Percentiles rank a stretch among this genome's conserved stretches.
Evolutionary conservation across 1,140 invertebrate genomes (phyloP).

Genomic region (Wasmannia auropunctata): DNA sequence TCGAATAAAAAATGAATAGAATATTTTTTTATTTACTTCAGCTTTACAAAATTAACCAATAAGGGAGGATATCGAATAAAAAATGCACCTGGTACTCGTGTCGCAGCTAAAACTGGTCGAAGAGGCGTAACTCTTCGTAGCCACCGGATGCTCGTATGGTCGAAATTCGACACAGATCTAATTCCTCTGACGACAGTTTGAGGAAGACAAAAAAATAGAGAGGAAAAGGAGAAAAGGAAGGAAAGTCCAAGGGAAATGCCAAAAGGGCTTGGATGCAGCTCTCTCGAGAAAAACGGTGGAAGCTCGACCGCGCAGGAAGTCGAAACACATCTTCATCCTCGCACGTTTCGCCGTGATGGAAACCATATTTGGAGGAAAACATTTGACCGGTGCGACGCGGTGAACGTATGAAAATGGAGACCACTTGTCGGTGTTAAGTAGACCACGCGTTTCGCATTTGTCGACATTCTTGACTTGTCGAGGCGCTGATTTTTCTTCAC

Average conservation of each 20-base stretch:
- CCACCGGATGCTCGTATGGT: conserved; percentile 70
- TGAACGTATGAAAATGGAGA: not conserved
- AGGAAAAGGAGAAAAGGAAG: conserved; percentile 32
- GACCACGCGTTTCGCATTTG: not conserved
- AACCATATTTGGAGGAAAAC: conserved; percentile 41
- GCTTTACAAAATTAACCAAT: no score
- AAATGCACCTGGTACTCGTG: not conserved
- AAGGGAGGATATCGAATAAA: no score
- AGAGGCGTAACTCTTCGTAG: conserved; percentile 60
- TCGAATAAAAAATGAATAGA: no score
- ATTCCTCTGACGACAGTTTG: conserved; percentile 74
- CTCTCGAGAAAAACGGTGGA: not conserved
- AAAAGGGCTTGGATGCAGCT: conserved; percentile 21
- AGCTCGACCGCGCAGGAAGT: conserved; percentile 61
- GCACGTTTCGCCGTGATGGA: conserved; percentile 54
- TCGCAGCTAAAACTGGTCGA: not conserved
- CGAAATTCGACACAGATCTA: conserved; percentile 75
- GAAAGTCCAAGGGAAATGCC: conserved; percentile 46
- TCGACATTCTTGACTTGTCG: not conserved
- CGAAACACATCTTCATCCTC: conserved; percentile 23
- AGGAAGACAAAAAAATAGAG: conserved; percentile 60
- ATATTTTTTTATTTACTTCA: no score
- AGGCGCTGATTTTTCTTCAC: not conserved
- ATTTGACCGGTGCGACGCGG: not conserved
- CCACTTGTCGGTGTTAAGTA: not conserved